phyloP scores from a whole-genome alignment of 2,113 vertebrate species.

The Parus major region DNA sequence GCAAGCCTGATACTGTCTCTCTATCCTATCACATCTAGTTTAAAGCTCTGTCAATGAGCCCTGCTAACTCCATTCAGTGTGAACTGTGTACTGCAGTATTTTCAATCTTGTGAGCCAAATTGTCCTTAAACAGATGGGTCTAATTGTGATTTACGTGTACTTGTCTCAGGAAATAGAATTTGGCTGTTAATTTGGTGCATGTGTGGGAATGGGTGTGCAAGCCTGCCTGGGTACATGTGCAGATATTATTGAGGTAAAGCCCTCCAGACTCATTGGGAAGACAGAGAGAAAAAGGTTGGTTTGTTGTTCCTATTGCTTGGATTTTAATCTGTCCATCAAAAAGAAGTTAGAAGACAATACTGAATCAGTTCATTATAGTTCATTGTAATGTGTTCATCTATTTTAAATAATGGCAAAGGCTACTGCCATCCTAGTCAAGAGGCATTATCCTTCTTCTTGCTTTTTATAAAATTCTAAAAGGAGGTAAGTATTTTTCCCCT shows the following conservation, averaged over 20 bases:
- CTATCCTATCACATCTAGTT: background rate
- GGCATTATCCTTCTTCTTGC: background rate
- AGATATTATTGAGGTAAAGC: background rate
- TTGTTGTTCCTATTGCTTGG: background rate
- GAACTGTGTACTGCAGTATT: background rate
- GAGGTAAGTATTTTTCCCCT: background rate
- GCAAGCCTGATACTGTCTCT: background rate
- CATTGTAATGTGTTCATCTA: background rate
- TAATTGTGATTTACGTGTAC: background rate
- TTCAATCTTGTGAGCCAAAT: background rate
- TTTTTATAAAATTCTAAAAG: background rate
- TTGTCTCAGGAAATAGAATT: background rate
- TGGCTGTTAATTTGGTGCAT: background rate
- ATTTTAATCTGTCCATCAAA: background rate
- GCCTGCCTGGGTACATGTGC: background rate
- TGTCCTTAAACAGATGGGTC: background rate
- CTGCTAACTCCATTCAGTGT: background rate
- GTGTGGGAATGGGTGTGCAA: background rate
- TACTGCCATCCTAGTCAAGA: background rate
- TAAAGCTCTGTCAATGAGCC: background rate
- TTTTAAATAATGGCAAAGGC: background rate
- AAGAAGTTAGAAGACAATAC: background rate
- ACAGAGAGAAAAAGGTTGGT: background rate
- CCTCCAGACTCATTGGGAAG: background rate
- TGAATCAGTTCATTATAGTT: background rate